Percentiles rank a stretch among this genome's conserved stretches.
These are phyloP conservation scores for Bothrops jararaca DNA, from an alignment of 2,113 vertebrate species.

Conservation along the genomic window DNA sequence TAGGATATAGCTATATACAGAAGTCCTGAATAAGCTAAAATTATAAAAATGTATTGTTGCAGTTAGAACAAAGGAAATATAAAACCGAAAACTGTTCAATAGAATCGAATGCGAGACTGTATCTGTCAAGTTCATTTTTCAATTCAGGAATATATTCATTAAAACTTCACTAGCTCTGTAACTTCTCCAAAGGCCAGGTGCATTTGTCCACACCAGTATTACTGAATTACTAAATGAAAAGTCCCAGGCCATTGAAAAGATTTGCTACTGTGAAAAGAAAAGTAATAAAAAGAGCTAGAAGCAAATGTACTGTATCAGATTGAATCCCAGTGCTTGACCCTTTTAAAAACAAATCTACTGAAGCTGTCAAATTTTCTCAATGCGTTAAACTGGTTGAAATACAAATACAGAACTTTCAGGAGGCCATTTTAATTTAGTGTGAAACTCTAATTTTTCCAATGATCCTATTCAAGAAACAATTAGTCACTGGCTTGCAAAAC, in stretches of 20 bases:
- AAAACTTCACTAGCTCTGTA: not conserved
- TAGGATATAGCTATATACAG: not conserved
- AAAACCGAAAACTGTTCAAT: not conserved
- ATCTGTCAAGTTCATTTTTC: not conserved
- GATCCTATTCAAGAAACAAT: not conserved
- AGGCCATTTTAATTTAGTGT: slow-evolving; percentile 18
- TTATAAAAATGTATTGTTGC: not conserved
- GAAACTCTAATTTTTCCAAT: slow-evolving; percentile 33
- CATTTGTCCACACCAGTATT: not conserved
- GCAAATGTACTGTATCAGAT: not conserved
- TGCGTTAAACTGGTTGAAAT: slow-evolving; percentile 6
- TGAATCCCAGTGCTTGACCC: slow-evolving; percentile 8
- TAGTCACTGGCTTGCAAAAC: slow-evolving; percentile 30
- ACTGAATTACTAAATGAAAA: not conserved
- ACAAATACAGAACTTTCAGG: slow-evolving; percentile 26
- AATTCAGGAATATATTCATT: not conserved
- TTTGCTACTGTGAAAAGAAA: slow-evolving; percentile 2
- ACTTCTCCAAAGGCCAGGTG: not conserved
- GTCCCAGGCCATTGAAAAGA: not conserved
- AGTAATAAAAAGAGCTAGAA: slow-evolving; percentile 6
- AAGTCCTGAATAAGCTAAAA: not conserved
- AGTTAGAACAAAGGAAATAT: not conserved
- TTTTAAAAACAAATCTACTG: slow-evolving; percentile 35
- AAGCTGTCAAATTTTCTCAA: slow-evolving; percentile 13
- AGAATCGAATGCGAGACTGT: not conserved